Conservation (phyloP, 2,888 invertebrate genomes). For the Epirrhoe tristata region DNA sequence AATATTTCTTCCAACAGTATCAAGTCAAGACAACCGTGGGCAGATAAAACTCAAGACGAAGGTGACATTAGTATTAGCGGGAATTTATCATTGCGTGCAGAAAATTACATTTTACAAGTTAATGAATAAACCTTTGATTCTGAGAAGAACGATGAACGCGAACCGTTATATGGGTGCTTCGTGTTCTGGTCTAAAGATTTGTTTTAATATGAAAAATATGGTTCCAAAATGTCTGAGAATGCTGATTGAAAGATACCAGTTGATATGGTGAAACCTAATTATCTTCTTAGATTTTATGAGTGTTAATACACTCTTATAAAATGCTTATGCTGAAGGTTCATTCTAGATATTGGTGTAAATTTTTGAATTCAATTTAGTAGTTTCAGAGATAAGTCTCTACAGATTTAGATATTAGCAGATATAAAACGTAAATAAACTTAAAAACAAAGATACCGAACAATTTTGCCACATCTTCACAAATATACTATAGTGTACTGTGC, state of each 20-base stretch:
- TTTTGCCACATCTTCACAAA: background rate
- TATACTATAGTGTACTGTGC: background rate
- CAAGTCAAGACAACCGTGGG: background rate
- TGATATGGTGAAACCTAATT: background rate
- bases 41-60: conserved; percentile 5
- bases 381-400: too few species aligned
- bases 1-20: background rate
- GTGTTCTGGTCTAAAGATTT: conserved; percentile 10
- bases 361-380: too few species aligned
- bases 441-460: too few species aligned
- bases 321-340: too few species aligned
- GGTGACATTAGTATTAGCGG: conserved; percentile 22
- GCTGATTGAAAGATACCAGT: background rate
- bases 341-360: too few species aligned
- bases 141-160: conserved; percentile 5
- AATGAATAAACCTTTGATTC: conserved; percentile 9
- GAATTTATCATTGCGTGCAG: conserved; percentile 26
- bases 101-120: conserved; percentile 6
- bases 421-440: too few species aligned
- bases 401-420: too few species aligned
- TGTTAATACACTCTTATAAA: too few species aligned
- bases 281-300: background rate
- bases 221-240: background rate
- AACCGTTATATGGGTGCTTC: conserved; percentile 11
- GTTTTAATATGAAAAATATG: background rate